phyloP scores from a whole-genome alignment of 2,888 invertebrate species.

The Tachina lurida region DNA sequence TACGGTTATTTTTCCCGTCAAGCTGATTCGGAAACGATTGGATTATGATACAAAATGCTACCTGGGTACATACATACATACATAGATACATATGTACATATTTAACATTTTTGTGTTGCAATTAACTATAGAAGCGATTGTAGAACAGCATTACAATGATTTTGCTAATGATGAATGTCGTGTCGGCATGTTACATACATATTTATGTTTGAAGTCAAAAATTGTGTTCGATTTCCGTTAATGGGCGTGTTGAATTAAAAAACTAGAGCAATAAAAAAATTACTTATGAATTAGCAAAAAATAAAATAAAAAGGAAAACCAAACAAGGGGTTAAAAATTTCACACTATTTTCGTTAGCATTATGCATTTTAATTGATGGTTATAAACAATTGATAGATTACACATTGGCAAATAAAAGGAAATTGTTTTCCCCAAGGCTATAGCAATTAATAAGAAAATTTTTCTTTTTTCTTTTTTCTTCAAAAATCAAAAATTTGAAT shows the following conservation, averaged over 20 bases:
- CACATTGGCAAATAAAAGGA: constrained; percentile 23
- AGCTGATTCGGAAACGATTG: too few relatives aligned
- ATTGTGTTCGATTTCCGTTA: constrained; percentile 51
- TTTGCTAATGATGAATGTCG: constrained; percentile 38
- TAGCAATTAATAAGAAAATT: not conserved
- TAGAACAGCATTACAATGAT: not conserved
- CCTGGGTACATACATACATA: not conserved
- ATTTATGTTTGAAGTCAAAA: constrained; percentile 18
- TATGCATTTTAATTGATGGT: constrained; percentile 44
- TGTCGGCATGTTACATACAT: constrained; percentile 14
- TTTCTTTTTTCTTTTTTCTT: not conserved
- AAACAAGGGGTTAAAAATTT: constrained; percentile 52
- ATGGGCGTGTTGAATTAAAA: constrained; percentile 40
- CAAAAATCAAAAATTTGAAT: not conserved
- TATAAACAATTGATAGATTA: not conserved
- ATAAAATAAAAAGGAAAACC: constrained; percentile 6
- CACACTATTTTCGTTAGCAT: constrained; percentile 40
- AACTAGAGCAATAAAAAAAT: constrained; percentile 48
- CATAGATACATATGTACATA: not conserved
- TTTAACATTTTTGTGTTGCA: constrained; percentile 3
- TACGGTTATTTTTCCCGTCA: too few relatives aligned
- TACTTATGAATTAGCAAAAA: not conserved
- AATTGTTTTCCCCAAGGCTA: constrained; percentile 55
- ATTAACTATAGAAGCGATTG: too few relatives aligned
- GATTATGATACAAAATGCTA: too few relatives aligned